Percentiles rank a stretch among this genome's conserved stretches.
Conservation (phyloP, 2,113 vertebrate species). For the Brachionichthys hirsutus region DNA sequence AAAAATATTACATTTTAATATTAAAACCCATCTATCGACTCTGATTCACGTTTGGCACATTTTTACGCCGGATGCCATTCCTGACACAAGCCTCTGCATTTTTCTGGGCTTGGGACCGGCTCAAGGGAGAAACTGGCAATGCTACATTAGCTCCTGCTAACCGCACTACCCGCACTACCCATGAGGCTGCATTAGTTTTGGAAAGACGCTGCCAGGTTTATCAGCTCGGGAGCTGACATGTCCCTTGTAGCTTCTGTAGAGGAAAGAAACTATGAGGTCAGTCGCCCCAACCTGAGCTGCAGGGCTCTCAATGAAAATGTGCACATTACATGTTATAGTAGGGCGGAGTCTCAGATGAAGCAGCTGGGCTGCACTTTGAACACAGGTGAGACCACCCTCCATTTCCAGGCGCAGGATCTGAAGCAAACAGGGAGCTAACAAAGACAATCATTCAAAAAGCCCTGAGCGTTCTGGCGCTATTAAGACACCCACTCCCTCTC, state of each 20-base stretch:
- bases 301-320: conserved; percentile 7
- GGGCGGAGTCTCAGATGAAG: background rate
- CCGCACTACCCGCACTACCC: too few species aligned
- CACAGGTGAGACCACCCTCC: conserved; percentile 32
- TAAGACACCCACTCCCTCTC: conserved; percentile 75
- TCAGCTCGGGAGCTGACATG: too few species aligned
- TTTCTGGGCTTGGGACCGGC: too few species aligned
- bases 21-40: too few species aligned
- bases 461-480: conserved; percentile 63
- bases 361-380: conserved; percentile 17
- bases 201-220: too few species aligned
- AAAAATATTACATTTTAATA: too few species aligned
- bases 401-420: conserved; percentile 56
- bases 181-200: background rate
- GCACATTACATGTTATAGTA: conserved; percentile 32
- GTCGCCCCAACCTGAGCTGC: background rate
- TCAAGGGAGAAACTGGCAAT: too few species aligned
- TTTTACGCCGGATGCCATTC: too few species aligned
- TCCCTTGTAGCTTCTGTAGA: background rate
- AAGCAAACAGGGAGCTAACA: conserved; percentile 64
- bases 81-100: too few species aligned
- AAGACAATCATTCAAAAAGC: conserved; percentile 67
- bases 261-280: background rate
- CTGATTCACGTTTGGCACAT: too few species aligned
- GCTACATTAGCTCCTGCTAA: too few species aligned